Percentiles rank a stretch among this genome's conserved stretches.
Conservation (phyloP, 2,113 vertebrate species). For the Emydura subglobosa region DNA sequence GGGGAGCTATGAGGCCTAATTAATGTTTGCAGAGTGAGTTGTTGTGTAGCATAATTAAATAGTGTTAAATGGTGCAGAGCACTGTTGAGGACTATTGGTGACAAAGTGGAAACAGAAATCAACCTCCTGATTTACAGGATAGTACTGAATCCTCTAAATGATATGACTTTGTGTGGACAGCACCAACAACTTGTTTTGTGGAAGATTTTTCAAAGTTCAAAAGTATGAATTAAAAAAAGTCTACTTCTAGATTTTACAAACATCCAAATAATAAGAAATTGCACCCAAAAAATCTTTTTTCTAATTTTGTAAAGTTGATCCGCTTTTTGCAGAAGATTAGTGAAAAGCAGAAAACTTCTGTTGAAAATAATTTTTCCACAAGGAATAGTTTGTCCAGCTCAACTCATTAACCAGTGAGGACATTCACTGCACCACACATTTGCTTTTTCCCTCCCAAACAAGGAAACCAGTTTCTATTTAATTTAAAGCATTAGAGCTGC, state of each 20-base stretch:
- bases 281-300: constrained; percentile 27
- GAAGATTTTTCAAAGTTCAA: constrained; percentile 59
- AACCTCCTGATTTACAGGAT: constrained; percentile 66
- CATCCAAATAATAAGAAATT: constrained; percentile 24
- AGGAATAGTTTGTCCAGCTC: background rate
- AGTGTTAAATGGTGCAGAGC: constrained; percentile 65
- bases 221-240: constrained; percentile 51
- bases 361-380: background rate
- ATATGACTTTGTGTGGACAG: constrained; percentile 59
- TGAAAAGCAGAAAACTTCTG: background rate
- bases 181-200: constrained; percentile 53
- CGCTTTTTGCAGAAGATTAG: constrained; percentile 4
- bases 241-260: constrained; percentile 35
- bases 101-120: constrained; percentile 40
- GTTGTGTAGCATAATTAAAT: constrained; percentile 74
- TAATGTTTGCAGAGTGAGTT: constrained; percentile 73
- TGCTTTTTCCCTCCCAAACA: background rate
- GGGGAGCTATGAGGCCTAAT: constrained; percentile 71
- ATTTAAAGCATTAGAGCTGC: background rate
- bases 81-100: constrained; percentile 57
- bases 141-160: constrained; percentile 62
- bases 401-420: background rate
- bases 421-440: background rate
- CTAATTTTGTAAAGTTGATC: background rate
- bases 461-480: background rate